phyloP scores from a whole-genome alignment of 2,888 invertebrate genomes.

The Nipponacmea schrenckii region DNA sequence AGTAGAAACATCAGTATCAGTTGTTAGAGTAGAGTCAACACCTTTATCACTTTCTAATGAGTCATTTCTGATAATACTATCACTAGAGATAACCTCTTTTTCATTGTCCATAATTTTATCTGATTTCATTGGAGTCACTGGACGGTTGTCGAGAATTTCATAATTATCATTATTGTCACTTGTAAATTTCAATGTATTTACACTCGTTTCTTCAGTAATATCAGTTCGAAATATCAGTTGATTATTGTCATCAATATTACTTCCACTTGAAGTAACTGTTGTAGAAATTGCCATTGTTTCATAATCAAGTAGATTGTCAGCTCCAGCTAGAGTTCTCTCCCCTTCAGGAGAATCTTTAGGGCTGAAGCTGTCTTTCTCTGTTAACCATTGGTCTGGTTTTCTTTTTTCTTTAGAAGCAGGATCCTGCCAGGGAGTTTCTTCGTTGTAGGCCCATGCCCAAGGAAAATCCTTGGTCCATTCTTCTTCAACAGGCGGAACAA shows the following conservation, averaged over 20 bases:
- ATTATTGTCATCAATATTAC: conserved; percentile 1
- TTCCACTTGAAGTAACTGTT: conserved; percentile 2
- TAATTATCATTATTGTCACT: conserved; percentile 8
- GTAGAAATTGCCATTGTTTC: conserved; percentile 8
- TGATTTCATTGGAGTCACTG: neutral
- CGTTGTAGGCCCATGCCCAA: conserved; percentile 35
- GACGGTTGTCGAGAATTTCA: conserved; percentile 23
- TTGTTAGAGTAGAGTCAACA: neutral
- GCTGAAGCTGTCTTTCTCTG: conserved; percentile 13
- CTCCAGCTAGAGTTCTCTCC: conserved; percentile 22
- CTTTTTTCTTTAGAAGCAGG: conserved; percentile 18
- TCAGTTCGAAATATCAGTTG: conserved; percentile 6
- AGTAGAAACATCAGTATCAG: conserved; percentile 10
- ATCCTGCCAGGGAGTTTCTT: conserved; percentile 26
- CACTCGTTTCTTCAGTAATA: neutral
- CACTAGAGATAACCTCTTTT: neutral
- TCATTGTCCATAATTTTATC: conserved; percentile 24
- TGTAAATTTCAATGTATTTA: neutral
- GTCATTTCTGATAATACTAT: conserved; percentile 2
- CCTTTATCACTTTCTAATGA: conserved; percentile 10
- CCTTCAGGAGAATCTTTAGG: conserved; percentile 14
- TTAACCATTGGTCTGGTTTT: conserved; percentile 18
- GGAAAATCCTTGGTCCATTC: conserved; percentile 29
- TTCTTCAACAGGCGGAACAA: conserved; percentile 28
- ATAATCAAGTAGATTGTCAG: conserved; percentile 6